phyloP scores from a whole-genome alignment of 2,113 vertebrate species.

The Sarotherodon lohbergeri region DNA sequence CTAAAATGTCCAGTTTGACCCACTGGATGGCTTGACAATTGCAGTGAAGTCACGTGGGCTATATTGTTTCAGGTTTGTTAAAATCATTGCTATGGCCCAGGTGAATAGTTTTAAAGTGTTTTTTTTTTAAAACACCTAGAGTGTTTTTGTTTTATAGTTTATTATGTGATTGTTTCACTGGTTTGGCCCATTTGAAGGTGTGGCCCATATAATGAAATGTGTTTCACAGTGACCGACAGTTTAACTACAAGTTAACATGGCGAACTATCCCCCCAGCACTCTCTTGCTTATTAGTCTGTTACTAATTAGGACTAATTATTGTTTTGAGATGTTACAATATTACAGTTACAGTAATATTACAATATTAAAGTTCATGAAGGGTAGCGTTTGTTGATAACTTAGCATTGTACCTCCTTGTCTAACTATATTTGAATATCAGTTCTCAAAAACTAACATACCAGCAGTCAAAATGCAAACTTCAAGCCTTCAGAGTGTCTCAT shows the following conservation, averaged over 20 bases:
- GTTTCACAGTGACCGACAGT: background rate
- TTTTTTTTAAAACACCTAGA: background rate
- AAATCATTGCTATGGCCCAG: background rate
- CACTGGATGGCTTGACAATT: background rate
- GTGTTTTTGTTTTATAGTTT: background rate
- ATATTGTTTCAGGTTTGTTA: background rate
- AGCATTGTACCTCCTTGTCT: background rate
- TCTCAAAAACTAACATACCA: background rate
- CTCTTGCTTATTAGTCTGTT: background rate
- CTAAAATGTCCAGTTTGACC: background rate
- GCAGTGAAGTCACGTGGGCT: background rate
- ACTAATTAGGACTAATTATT: background rate
- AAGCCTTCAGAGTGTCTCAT: background rate
- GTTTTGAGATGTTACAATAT: background rate
- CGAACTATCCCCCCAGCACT: background rate
- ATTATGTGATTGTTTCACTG: background rate
- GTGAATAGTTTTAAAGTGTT: background rate
- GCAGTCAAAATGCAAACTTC: background rate
- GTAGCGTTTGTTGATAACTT: background rate
- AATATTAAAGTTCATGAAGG: background rate
- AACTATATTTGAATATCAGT: background rate
- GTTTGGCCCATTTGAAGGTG: background rate
- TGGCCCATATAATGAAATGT: background rate
- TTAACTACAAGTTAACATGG: background rate
- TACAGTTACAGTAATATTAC: background rate